Percentiles rank a stretch among this genome's conserved stretches.
phyloP scores from a whole-genome alignment of 2,113 vertebrate species.

The Haplochromis vanheusdeni region DNA sequence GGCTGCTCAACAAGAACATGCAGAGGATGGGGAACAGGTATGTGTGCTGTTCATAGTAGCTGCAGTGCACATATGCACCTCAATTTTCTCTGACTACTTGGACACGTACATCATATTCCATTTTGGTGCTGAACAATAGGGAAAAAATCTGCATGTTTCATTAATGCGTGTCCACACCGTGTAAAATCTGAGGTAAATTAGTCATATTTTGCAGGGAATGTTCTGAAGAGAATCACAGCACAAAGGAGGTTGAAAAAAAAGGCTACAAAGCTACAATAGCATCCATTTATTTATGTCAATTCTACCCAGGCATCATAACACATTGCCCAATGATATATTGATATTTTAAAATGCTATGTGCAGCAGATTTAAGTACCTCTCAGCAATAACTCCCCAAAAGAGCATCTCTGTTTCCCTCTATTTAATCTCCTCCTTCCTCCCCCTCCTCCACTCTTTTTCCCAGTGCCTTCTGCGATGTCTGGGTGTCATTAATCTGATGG shows the following conservation, averaged over 20 bases:
- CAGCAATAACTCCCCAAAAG: slow-evolving; percentile 42
- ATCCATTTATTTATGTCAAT: not conserved
- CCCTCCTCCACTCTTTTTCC: not conserved
- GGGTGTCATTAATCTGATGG: slow-evolving; percentile 60
- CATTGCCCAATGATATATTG: slow-evolving; percentile 36
- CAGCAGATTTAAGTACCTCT: slow-evolving; percentile 47
- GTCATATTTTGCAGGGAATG: not conserved
- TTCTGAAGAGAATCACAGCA: not conserved
- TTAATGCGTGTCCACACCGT: not conserved
- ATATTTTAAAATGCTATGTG: slow-evolving; percentile 50
- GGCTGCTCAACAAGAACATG: not conserved
- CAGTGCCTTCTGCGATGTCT: slow-evolving; percentile 32
- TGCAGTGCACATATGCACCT: not conserved
- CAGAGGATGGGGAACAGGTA: not conserved
- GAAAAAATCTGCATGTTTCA: not conserved
- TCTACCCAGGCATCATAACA: slow-evolving; percentile 19
- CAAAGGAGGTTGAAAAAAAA: not conserved
- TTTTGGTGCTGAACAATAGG: not conserved
- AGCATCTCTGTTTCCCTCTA: slow-evolving; percentile 38
- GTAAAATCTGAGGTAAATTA: not conserved
- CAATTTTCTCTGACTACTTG: not conserved
- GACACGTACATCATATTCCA: not conserved
- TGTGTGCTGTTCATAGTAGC: not conserved
- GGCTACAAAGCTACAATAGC: not conserved
- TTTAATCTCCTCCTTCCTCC: slow-evolving; percentile 15